phyloP scores from a whole-genome alignment of 2,113 vertebrate species.

The Campylomormyrus tamandua region DNA sequence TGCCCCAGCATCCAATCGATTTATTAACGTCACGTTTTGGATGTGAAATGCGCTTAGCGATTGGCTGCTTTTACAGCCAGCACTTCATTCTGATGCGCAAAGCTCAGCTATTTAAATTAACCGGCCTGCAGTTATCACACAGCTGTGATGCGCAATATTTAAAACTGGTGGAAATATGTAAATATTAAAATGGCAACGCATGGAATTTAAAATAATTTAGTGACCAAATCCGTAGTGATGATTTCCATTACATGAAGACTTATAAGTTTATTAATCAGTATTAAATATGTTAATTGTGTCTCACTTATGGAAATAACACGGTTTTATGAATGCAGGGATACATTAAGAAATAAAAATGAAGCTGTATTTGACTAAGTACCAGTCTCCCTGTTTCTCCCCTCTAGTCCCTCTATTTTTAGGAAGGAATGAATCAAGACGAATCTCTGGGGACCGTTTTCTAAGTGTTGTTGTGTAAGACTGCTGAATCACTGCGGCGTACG shows the following conservation, averaged over 20 bases:
- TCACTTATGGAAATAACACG: not conserved
- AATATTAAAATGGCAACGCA: not conserved
- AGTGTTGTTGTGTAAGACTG: not conserved
- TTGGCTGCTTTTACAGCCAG: not conserved
- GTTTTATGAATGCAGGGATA: not conserved
- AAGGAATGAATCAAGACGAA: not conserved
- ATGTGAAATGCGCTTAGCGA: not conserved
- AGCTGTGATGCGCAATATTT: not conserved
- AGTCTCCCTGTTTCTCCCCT: not conserved
- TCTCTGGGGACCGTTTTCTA: not conserved
- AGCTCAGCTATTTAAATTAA: not conserved
- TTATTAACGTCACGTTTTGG: constrained; percentile 2
- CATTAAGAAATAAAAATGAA: not conserved
- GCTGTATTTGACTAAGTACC: not conserved
- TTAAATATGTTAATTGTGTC: not conserved
- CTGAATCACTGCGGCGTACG: not conserved
- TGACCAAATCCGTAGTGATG: not conserved
- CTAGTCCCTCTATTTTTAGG: not conserved
- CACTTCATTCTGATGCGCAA: not conserved
- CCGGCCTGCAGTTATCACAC: not conserved
- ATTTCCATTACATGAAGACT: not conserved
- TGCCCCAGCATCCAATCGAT: not conserved
- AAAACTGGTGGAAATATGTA: not conserved
- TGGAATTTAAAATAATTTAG: not conserved
- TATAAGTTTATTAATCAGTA: constrained; percentile 1